Conservation (phyloP, 2,797 vertebrate genomes). For the Limnodromus scolopaceus region DNA sequence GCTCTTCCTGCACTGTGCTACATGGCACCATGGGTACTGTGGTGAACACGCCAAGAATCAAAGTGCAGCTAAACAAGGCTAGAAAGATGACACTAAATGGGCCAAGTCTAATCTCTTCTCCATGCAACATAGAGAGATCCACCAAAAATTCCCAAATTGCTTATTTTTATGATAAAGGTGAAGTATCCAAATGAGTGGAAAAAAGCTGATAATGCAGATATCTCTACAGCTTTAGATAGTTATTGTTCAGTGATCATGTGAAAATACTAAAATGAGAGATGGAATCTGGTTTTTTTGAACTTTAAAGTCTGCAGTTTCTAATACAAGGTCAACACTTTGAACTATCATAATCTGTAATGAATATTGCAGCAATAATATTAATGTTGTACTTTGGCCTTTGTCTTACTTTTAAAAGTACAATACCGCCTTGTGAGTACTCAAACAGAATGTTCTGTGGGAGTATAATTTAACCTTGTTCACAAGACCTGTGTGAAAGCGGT, state of each 20-base stretch:
- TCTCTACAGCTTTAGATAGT: background rate
- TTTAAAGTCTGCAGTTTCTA: background rate
- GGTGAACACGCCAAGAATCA: background rate
- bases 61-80: background rate
- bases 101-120: background rate
- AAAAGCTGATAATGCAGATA: background rate
- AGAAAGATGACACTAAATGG: background rate
- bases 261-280: background rate
- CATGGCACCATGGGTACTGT: accelerated
- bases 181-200: accelerated
- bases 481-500: background rate
- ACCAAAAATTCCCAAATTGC: background rate
- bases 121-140: background rate
- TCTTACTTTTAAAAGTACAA: background rate
- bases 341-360: background rate
- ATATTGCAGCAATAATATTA: background rate
- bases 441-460: background rate
- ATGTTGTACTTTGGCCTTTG: background rate
- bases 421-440: background rate
- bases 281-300: background rate
- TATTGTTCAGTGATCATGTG: background rate
- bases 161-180: background rate
- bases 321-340: background rate
- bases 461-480: background rate
- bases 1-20: background rate